Conservation (phyloP, 2,888 invertebrate genomes). For the Itoplectis maculator region DNA sequence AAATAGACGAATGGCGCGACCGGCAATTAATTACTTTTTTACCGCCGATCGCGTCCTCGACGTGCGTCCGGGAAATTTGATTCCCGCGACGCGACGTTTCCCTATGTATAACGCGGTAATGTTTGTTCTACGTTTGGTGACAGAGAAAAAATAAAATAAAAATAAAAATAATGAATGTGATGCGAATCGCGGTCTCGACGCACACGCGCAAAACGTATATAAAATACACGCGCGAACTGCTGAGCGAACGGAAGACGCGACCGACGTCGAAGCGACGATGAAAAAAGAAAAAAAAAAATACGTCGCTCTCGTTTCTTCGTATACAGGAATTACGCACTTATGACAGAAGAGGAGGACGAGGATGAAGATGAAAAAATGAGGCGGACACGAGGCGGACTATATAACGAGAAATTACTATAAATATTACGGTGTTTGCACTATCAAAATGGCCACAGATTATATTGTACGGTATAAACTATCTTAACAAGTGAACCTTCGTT, state of each 20-base stretch:
- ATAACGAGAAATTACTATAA: conserved; percentile 23
- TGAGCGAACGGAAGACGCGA: conserved; percentile 2
- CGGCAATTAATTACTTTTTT: conserved; percentile 46
- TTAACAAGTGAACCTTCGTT: conserved; percentile 54
- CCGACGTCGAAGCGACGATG: background rate
- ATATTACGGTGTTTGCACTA: conserved; percentile 58
- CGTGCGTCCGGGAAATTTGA: conserved; percentile 21
- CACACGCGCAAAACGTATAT: background rate
- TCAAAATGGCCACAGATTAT: conserved; percentile 65
- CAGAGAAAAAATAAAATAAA: no score
- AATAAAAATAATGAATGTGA: background rate
- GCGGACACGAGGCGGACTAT: conserved; percentile 35
- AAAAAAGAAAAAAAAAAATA: no score
- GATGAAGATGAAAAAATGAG: conserved; percentile 6
- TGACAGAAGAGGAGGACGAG: background rate
- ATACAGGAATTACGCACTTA: conserved; percentile 60
- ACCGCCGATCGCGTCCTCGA: conserved; percentile 34
- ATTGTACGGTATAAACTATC: conserved; percentile 55
- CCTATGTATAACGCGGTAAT: conserved; percentile 24
- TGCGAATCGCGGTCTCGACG: background rate
- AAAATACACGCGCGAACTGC: conserved; percentile 13
- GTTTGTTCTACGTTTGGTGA: conserved; percentile 13
- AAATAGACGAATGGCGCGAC: conserved; percentile 27
- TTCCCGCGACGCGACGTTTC: conserved; percentile 17
- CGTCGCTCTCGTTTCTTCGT: conserved; percentile 47